phyloP scores from a whole-genome alignment of 2,888 invertebrate genomes.

The Tachystola acroxantha region DNA sequence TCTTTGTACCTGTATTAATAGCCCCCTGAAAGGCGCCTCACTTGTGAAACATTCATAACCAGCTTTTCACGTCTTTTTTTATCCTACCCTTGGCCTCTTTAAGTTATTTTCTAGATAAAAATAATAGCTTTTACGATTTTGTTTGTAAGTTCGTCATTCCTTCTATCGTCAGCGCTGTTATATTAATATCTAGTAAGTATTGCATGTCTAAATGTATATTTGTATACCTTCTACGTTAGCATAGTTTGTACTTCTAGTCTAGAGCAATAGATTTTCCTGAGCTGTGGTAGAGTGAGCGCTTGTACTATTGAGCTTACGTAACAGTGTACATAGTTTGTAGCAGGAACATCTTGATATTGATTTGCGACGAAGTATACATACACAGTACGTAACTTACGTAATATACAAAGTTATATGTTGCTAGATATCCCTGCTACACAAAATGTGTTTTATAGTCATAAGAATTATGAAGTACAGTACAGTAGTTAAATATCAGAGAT shows the following conservation, averaged over 20 bases:
- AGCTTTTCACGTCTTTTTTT: slow-evolving; percentile 34
- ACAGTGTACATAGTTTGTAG: neutral
- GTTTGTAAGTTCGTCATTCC: slow-evolving; percentile 23
- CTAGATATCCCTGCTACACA: too few relatives aligned
- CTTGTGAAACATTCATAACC: slow-evolving; percentile 71
- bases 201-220: slow-evolving; percentile 13
- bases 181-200: slow-evolving; percentile 17
- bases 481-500: too few relatives aligned
- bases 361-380: too few relatives aligned
- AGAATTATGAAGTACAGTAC: too few relatives aligned
- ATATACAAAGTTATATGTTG: too few relatives aligned
- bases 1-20: slow-evolving; percentile 40
- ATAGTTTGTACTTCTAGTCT: neutral
- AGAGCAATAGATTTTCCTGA: neutral
- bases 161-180: slow-evolving; percentile 24
- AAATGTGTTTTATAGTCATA: too few relatives aligned
- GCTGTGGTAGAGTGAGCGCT: neutral
- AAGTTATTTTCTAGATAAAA: slow-evolving; percentile 19
- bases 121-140: slow-evolving; percentile 3
- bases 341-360: neutral
- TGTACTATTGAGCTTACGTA: neutral
- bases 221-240: too few relatives aligned
- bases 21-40: slow-evolving; percentile 70
- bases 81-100: slow-evolving; percentile 21
- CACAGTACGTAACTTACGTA: too few relatives aligned